Percentiles rank a stretch among this genome's conserved stretches.
Conservation (phyloP, 2,113 vertebrate species). For the Pontoporia blainvillei region DNA sequence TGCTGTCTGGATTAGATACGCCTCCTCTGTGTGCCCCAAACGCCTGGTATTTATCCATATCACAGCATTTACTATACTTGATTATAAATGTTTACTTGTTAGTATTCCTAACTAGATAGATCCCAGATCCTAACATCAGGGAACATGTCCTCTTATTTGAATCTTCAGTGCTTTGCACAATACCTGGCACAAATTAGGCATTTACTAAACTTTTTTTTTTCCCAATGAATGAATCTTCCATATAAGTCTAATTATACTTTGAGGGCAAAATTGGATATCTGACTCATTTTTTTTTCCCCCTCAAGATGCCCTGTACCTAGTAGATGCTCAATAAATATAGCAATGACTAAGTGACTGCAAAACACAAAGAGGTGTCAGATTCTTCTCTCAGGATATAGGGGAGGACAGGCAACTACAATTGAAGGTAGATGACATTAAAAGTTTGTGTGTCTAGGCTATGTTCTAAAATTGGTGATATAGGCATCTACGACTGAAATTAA, state of each 20-base stretch:
- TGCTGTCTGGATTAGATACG: neutral
- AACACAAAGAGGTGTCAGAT: neutral
- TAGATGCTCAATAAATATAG: constrained; percentile 28
- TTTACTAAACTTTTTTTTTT: neutral
- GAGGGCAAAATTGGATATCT: neutral
- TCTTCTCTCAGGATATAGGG: neutral
- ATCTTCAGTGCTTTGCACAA: neutral
- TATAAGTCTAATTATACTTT: neutral
- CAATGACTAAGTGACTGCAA: neutral
- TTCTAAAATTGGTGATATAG: neutral
- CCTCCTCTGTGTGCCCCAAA: neutral
- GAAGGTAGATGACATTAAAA: neutral
- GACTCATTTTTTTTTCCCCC: neutral
- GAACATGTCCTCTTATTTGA: neutral
- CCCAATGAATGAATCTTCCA: neutral
- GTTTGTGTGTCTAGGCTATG: neutral
- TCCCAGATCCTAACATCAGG: neutral
- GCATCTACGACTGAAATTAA: neutral
- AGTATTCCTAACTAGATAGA: neutral
- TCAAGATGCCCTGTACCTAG: neutral
- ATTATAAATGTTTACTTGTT: constrained; percentile 32
- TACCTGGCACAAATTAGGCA: neutral
- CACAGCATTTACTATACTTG: neutral
- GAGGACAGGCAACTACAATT: neutral
- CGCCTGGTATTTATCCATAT: neutral